Percentiles rank a stretch among this genome's conserved stretches.
phyloP scores from a whole-genome alignment of 2,797 vertebrate species.

The Fringilla coelebs region DNA sequence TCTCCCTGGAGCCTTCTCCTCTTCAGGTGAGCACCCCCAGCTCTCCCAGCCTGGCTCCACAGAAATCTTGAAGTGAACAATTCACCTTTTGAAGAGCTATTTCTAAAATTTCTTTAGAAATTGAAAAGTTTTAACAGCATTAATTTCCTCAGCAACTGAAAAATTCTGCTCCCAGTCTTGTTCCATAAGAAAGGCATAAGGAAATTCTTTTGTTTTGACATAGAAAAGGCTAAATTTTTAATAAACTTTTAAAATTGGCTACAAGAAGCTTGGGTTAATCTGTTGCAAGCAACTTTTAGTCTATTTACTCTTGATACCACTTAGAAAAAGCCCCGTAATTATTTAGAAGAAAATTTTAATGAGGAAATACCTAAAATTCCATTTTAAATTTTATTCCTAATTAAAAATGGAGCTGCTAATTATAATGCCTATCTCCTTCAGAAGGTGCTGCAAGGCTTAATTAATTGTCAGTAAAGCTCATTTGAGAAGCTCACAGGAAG shows the following conservation, averaged over 20 bases:
- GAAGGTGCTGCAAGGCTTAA: conserved; percentile 47
- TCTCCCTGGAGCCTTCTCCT: background rate
- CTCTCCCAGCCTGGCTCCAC: background rate
- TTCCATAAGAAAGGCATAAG: background rate
- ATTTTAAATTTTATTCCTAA: conserved; percentile 38
- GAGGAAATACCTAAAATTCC: conserved; percentile 24
- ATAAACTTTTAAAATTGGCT: background rate
- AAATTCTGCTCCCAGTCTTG: background rate
- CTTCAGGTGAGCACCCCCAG: background rate
- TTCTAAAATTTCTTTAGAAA: background rate
- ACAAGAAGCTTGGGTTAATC: background rate
- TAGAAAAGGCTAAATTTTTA: background rate
- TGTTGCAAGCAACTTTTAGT: background rate
- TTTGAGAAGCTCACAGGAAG: background rate
- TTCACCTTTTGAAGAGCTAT: background rate
- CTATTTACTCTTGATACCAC: background rate
- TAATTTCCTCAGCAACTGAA: background rate
- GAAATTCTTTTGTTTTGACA: background rate
- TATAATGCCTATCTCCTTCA: conserved; percentile 36
- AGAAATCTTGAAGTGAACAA: background rate
- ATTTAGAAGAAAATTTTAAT: conserved; percentile 2
- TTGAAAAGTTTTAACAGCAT: background rate
- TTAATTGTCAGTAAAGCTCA: conserved; percentile 34
- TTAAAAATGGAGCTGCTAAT: conserved; percentile 49
- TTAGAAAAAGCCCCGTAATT: background rate